These are phyloP conservation scores for Enteromius radiatus DNA, from an alignment of 2,797 vertebrate species.

Conservation along the genomic window DNA sequence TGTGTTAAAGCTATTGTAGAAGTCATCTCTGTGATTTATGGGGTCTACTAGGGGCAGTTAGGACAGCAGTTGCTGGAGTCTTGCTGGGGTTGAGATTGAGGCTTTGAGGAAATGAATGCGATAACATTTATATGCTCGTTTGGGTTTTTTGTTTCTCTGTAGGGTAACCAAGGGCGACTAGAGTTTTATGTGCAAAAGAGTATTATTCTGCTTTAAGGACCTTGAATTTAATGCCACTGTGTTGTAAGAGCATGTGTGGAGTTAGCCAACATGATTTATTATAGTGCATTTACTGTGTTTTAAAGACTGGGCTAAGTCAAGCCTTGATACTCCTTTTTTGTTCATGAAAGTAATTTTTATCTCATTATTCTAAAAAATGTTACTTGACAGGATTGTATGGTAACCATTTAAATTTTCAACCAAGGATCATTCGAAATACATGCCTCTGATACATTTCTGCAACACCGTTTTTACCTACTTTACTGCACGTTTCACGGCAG, in stretches of 20 bases:
- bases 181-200: constrained; percentile 36
- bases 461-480: not conserved
- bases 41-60: constrained; percentile 22
- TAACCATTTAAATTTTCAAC: not conserved
- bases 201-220: constrained; percentile 30
- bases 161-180: constrained; percentile 31
- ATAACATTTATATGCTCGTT: constrained; percentile 53
- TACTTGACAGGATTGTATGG: not conserved
- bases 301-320: not conserved
- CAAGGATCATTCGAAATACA: not conserved
- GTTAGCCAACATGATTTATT: constrained; percentile 6
- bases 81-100: constrained; percentile 28
- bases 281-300: not conserved
- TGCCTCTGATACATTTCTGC: not conserved
- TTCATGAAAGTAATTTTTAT: not conserved
- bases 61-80: constrained; percentile 42
- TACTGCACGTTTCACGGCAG: not conserved
- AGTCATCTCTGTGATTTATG: constrained; percentile 45
- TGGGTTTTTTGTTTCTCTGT: constrained; percentile 29
- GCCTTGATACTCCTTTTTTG: not conserved
- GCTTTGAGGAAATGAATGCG: constrained; percentile 49
- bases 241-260: not conserved
- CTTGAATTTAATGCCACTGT: not conserved
- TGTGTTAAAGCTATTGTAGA: constrained; percentile 13
- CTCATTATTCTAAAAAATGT: not conserved